Percentiles rank a stretch among this genome's conserved stretches.
These are phyloP conservation scores for Lutraria rhynchaena DNA, from an alignment of 1,140 invertebrate species.

Conservation along the genomic window DNA sequence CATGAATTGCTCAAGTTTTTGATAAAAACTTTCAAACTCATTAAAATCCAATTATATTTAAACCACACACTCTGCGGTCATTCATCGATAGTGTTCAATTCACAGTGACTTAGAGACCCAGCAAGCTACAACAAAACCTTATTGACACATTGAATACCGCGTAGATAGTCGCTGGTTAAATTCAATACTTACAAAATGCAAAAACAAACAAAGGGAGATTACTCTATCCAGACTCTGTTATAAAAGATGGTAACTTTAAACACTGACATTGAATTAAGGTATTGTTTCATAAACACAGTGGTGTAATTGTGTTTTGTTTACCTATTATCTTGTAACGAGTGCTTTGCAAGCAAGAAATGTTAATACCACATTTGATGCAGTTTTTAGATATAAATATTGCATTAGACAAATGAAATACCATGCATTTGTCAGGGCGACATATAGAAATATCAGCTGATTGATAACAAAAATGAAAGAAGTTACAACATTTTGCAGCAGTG, in stretches of 20 bases:
- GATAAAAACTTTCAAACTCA: neutral
- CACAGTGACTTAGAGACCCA: constrained; percentile 32
- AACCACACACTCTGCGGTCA: constrained; percentile 13
- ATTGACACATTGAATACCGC: constrained; percentile 10
- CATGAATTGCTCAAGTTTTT: no score
- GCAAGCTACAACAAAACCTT: neutral
- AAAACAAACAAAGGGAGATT: constrained; percentile 29
- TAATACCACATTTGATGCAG: neutral
- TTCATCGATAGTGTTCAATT: constrained; percentile 4
- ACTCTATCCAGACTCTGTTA: neutral
- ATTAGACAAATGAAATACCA: no score
- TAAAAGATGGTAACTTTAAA: neutral
- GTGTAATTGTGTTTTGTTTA: no score
- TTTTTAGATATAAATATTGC: neutral
- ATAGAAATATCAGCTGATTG: no score
- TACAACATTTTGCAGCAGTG: no score
- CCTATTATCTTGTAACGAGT: neutral
- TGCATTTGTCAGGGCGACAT: no score
- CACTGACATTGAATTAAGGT: no score
- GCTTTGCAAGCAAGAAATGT: neutral
- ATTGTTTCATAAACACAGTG: no score
- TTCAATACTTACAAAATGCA: constrained; percentile 20
- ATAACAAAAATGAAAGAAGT: no score
- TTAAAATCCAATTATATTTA: constrained; percentile 31
- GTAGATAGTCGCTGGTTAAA: constrained; percentile 15